These are phyloP conservation scores for Eristalis arbustorum DNA, from an alignment of 2,888 invertebrate species.

Conservation along the genomic window DNA sequence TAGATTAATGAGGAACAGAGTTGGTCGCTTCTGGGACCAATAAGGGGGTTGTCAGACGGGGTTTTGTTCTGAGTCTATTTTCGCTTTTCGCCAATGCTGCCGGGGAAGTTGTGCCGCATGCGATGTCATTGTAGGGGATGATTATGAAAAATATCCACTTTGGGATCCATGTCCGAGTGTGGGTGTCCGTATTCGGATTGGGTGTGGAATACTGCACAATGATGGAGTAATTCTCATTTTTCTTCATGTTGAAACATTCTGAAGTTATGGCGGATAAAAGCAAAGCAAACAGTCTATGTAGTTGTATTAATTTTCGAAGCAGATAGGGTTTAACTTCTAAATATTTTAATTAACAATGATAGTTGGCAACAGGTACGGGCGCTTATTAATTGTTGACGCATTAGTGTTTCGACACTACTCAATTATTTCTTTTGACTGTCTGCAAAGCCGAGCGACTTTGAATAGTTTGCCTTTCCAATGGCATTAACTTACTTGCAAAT, in stretches of 20 bases:
- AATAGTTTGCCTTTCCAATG: too few species aligned
- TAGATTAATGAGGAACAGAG: slow-evolving; percentile 70
- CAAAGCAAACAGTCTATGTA: neutral
- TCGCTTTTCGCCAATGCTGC: slow-evolving; percentile 26
- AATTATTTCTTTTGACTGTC: too few species aligned
- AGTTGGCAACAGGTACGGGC: too few species aligned
- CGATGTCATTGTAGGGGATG: slow-evolving; percentile 61
- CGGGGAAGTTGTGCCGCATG: slow-evolving; percentile 56
- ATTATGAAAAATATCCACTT: slow-evolving; percentile 70
- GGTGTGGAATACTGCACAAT: slow-evolving; percentile 27
- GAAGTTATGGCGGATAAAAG: slow-evolving; percentile 20
- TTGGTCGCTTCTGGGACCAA: slow-evolving; percentile 69
- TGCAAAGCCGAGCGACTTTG: too few species aligned
- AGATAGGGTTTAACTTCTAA: neutral
- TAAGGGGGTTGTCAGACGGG: slow-evolving; percentile 38
- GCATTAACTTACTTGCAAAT: too few species aligned
- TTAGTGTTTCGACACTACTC: too few species aligned
- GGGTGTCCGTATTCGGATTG: slow-evolving; percentile 5
- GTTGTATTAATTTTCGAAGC: neutral
- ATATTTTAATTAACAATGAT: too few species aligned
- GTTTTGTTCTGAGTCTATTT: slow-evolving; percentile 53
- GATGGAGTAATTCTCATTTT: slow-evolving; percentile 50
- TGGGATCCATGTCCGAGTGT: slow-evolving; percentile 56
- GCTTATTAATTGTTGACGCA: too few species aligned
- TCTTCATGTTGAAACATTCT: slow-evolving; percentile 45